Base-by-base conservation (phyloP, 2,888 invertebrate genomes). In the Acronicta psi region DNA sequence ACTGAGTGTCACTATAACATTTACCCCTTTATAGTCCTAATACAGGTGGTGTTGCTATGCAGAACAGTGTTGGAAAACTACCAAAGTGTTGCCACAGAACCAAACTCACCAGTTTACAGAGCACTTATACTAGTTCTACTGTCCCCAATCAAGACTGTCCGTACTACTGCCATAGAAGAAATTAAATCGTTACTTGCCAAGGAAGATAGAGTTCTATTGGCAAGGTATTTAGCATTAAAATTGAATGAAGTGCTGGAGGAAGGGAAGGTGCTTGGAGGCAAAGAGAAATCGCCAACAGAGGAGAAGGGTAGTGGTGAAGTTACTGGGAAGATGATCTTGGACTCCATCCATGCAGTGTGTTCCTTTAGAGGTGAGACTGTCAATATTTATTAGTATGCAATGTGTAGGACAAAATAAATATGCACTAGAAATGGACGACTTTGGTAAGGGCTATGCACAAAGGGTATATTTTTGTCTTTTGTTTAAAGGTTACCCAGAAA, bases 31-130 rank as follows among this genome's bases (percentile, higher is more conserved):
- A 90, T 89, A 94, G 94, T 95, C 91, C 88, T 90, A 83, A 86
- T 95, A 90, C 96, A 96, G 88, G 95, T 98, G 70, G 96, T 97
- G 90, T 93, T 96, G 77, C 94, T 98, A 75, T 96, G 97, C 82
- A 96, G 97, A 86, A 95, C 95, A 64, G 92, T 98, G 38, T 90
- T 98, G 45, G 94, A 96, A 60, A 95, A 96, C 72, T 97, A 97
- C 91, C 94, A 94, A 11, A 95, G 95, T 73, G 96, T 96, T 84
- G 89, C 97, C 69, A 95, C 95, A 72, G 96, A 96, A 16, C 94
- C 95, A 73, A 88, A 95, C 16, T 95, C 95, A 2, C 96, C 97
- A 0, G 88, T 98, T 45, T 96, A 96, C 81, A 95, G 95, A 75
- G 97, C 97, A 0, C 92, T 98, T 25, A 91, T 98, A 45, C 95